Evolutionary conservation across 1,140 invertebrate genomes (phyloP).

Genomic region (Artemia franciscana): DNA sequence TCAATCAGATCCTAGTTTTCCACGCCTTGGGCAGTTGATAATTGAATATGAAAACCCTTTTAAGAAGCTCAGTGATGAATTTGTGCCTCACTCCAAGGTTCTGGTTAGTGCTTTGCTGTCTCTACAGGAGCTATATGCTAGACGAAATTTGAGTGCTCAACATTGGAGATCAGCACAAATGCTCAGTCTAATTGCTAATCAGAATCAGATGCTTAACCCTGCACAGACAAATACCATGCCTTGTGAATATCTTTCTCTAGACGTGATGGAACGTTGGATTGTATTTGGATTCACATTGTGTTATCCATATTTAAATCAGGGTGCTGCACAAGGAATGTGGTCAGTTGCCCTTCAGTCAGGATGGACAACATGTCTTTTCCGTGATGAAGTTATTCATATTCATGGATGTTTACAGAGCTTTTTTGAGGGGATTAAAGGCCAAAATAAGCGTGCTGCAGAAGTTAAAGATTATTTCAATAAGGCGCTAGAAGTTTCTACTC

Average conservation of each 20-base stretch:
- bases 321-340: constrained; percentile 63
- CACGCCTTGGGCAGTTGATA: constrained; percentile 83
- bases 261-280: constrained; percentile 87
- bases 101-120: constrained; percentile 64
- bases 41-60: constrained; percentile 89
- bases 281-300: constrained; percentile 78
- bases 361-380: constrained; percentile 80
- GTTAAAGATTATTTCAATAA: constrained; percentile 81
- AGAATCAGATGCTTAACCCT: constrained; percentile 72
- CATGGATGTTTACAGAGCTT: constrained; percentile 79
- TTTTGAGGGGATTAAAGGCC: constrained; percentile 88
- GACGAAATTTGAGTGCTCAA: constrained; percentile 75
- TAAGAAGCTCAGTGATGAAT: constrained; percentile 90
- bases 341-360: constrained; percentile 67
- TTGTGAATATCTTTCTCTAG: constrained; percentile 86
- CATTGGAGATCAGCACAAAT: constrained; percentile 81
- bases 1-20: constrained; percentile 65
- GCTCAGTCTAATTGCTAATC: constrained; percentile 76
- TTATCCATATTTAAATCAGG: constrained; percentile 42
- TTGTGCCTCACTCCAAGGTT: constrained; percentile 76
- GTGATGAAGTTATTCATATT: constrained; percentile 90
- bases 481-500: constrained; percentile 64
- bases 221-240: constrained; percentile 84
- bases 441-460: constrained; percentile 70
- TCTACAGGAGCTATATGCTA: constrained; percentile 58